These are phyloP conservation scores for Mimas tiliae DNA, from an alignment of 2,888 invertebrate genomes.

Conservation along the genomic window DNA sequence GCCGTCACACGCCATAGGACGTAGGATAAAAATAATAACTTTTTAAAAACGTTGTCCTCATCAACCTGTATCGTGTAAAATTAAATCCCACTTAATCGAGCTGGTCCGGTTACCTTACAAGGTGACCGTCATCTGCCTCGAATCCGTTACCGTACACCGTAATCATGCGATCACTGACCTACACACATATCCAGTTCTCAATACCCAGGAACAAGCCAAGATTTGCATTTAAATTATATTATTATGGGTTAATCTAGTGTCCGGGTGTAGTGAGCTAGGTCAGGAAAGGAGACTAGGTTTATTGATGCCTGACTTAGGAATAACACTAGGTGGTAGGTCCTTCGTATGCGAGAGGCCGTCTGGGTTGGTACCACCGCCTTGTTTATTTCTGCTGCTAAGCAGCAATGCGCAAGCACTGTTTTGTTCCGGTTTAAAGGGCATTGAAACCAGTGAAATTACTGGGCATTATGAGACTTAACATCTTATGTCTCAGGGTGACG, in stretches of 20 bases:
- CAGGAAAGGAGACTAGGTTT: background rate
- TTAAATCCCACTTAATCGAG: background rate
- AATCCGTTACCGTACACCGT: constrained; percentile 42
- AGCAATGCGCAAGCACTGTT: no score
- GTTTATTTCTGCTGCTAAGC: no score
- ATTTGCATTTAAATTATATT: constrained; percentile 31
- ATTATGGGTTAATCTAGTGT: constrained; percentile 20
- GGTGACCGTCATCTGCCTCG: constrained; percentile 32
- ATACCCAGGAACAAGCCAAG: background rate
- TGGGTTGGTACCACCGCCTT: no score
- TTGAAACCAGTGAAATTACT: no score
- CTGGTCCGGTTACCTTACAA: constrained; percentile 7
- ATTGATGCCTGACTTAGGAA: background rate
- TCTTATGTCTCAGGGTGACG: no score
- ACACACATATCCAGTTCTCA: constrained; percentile 42
- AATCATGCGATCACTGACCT: constrained; percentile 57
- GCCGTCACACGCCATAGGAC: background rate
- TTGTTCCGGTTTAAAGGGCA: no score
- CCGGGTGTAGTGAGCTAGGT: background rate
- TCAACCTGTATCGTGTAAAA: background rate
- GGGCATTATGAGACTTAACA: no score
- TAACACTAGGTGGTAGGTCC: background rate
- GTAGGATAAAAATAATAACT: background rate
- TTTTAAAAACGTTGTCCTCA: background rate
- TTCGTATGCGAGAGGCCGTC: no score